Conservation (phyloP, 2,797 vertebrate genomes). For the Cryptoprocta ferox region DNA sequence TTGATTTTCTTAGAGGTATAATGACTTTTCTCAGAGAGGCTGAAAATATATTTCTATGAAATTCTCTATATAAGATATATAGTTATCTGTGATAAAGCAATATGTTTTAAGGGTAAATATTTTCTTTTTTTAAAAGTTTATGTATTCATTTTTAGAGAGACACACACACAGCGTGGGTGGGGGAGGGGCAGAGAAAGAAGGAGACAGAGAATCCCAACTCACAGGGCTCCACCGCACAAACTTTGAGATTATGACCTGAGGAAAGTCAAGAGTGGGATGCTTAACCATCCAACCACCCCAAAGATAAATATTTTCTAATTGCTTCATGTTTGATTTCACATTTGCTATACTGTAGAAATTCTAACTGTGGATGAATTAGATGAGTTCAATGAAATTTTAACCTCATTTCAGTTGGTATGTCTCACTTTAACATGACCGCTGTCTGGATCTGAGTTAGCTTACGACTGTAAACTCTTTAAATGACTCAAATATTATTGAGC, state of each 20-base stretch:
- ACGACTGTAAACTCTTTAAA: neutral
- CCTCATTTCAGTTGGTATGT: neutral
- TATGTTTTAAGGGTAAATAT: neutral
- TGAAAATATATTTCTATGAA: neutral
- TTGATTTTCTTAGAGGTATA: neutral
- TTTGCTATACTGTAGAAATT: neutral
- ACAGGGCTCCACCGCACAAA: no score
- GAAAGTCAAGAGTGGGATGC: no score
- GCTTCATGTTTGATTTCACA: neutral
- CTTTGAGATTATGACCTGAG: no score
- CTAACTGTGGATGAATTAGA: neutral
- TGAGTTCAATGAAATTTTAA: neutral
- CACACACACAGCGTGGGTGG: no score
- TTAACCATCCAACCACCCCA: no score
- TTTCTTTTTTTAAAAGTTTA: neutral
- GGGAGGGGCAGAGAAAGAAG: no score
- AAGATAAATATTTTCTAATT: neutral
- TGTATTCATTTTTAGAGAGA: no score
- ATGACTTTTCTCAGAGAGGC: neutral
- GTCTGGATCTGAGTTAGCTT: neutral
- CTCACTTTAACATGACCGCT: neutral
- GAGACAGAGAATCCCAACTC: no score
- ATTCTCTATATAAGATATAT: neutral
- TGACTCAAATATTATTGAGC: neutral
- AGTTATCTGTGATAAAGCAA: neutral